Evolutionary conservation across 2,888 invertebrate genomes (phyloP).

Genomic region (Aethes cnicana): DNA sequence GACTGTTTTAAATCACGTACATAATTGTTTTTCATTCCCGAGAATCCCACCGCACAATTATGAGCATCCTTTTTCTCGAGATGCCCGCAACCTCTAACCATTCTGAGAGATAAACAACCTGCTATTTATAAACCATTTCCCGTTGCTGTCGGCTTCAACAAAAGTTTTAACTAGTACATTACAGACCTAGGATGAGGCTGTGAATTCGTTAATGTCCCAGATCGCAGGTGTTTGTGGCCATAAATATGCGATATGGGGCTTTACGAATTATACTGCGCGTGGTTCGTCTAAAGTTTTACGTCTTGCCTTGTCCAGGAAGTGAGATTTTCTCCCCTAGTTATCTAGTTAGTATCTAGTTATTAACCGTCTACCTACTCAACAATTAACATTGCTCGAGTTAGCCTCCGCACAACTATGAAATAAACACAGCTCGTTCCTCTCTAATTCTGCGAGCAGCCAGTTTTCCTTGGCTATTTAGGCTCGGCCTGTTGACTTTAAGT

Average conservation of each 20-base stretch:
- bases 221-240: too few relatives aligned
- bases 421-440: slow-evolving; percentile 31
- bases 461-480: slow-evolving; percentile 49
- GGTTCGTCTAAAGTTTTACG: too few relatives aligned
- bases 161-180: too few relatives aligned
- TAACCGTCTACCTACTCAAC: slow-evolving; percentile 28
- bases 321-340: neutral
- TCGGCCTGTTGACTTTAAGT: slow-evolving; percentile 39
- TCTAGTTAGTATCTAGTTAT: neutral
- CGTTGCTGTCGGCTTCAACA: neutral
- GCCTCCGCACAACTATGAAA: slow-evolving; percentile 21
- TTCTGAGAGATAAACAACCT: slow-evolving; percentile 12
- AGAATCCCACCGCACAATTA: slow-evolving; percentile 21
- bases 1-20: slow-evolving; percentile 12
- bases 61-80: slow-evolving; percentile 10
- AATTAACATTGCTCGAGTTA: slow-evolving; percentile 32
- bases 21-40: slow-evolving; percentile 19
- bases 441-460: slow-evolving; percentile 37
- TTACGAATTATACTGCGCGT: too few relatives aligned
- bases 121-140: slow-evolving; percentile 1
- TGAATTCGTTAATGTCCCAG: too few relatives aligned
- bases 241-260: too few relatives aligned
- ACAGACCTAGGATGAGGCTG: too few relatives aligned
- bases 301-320: too few relatives aligned
- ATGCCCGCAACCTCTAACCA: slow-evolving; percentile 16